These are phyloP conservation scores for Aix galericulata DNA, from an alignment of 2,113 vertebrate species.

Conservation along the genomic window DNA sequence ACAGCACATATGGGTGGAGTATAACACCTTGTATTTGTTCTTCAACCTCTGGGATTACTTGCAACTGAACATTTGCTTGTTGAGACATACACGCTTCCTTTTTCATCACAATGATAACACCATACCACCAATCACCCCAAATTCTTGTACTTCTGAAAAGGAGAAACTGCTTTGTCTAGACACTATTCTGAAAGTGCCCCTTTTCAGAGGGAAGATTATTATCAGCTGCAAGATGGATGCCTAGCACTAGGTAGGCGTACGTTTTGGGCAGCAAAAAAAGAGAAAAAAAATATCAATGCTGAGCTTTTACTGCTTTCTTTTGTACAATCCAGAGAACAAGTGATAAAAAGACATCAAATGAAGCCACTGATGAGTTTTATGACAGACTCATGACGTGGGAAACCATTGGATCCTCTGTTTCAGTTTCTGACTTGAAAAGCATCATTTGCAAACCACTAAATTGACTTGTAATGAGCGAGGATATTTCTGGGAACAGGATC, in stretches of 20 bases:
- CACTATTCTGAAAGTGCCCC: not conserved
- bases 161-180: not conserved
- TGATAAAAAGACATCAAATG: not conserved
- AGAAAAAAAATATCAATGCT: not conserved
- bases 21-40: not conserved
- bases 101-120: not conserved
- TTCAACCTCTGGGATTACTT: not conserved
- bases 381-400: not conserved
- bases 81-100: not conserved
- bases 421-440: not conserved
- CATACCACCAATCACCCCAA: not conserved
- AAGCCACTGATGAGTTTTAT: not conserved
- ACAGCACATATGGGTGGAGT: not conserved
- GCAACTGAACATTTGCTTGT: not conserved
- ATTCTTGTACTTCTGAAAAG: not conserved
- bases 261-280: not conserved
- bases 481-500: slow-evolving; percentile 54
- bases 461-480: not conserved
- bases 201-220: not conserved
- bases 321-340: not conserved
- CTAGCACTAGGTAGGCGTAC: not conserved
- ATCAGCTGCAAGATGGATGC: not conserved
- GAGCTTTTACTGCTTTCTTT: not conserved
- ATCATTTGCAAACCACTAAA: not conserved
- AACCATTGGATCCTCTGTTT: not conserved